Evolutionary conservation across 2,113 vertebrate genomes (phyloP).

Genomic region (Uria aalge): DNA sequence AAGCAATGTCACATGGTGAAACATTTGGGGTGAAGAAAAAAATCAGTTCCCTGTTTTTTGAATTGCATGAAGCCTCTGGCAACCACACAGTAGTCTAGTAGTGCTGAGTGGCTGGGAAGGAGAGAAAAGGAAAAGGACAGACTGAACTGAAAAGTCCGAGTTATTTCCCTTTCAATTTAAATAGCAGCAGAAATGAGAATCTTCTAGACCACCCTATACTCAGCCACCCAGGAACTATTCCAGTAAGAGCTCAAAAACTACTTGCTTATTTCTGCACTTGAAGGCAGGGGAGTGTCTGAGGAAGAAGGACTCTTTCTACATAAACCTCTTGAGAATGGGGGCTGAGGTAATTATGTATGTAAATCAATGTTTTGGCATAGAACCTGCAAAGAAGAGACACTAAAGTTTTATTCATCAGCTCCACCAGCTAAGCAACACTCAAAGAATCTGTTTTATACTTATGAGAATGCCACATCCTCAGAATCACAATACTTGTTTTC

Average conservation of each 20-base stretch:
- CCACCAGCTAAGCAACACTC: neutral
- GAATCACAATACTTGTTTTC: neutral
- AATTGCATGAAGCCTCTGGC: neutral
- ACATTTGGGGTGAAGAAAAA: neutral
- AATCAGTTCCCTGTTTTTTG: neutral
- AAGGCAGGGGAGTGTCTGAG: neutral
- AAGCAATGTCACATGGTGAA: neutral
- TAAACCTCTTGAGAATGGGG: neutral
- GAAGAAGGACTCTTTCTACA: neutral
- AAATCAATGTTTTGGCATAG: neutral
- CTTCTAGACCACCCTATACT: neutral
- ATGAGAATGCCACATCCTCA: neutral
- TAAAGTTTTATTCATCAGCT: neutral
- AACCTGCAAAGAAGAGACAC: neutral
- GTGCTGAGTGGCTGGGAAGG: neutral
- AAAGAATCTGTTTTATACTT: neutral
- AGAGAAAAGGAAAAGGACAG: neutral
- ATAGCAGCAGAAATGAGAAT: neutral
- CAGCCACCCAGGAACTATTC: neutral
- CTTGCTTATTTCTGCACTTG: neutral
- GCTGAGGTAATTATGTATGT: neutral
- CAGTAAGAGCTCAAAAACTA: neutral
- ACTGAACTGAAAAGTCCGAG: neutral
- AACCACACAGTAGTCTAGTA: neutral
- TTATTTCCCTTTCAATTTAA: neutral